phyloP scores from a whole-genome alignment of 2,113 vertebrate species.

The Tichodroma muraria region DNA sequence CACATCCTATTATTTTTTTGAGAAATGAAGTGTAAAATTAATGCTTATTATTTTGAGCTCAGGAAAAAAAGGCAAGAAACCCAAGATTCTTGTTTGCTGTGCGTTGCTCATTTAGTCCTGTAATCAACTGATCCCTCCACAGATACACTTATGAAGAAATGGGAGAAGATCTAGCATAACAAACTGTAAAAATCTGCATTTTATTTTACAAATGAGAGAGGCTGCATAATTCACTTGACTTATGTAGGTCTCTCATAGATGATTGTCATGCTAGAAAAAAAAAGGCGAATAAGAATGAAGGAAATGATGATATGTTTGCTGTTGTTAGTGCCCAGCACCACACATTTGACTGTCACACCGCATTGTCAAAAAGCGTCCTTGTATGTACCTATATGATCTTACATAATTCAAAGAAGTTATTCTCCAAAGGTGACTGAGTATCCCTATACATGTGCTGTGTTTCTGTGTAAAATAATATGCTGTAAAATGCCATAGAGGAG shows the following conservation, averaged over 20 bases:
- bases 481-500: not conserved
- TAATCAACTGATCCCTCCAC: not conserved
- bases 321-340: not conserved
- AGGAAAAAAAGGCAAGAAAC: not conserved
- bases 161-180: not conserved
- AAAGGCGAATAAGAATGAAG: not conserved
- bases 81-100: conserved; percentile 25
- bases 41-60: conserved; percentile 75
- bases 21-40: conserved; percentile 91
- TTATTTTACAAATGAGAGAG: conserved; percentile 62
- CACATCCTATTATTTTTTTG: conserved; percentile 83
- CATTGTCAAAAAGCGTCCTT: conserved; percentile 29
- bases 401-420: conserved; percentile 49
- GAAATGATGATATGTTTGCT: not conserved
- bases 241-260: conserved; percentile 40
- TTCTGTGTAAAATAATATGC: conserved; percentile 26
- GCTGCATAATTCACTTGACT: conserved; percentile 52
- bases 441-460: not conserved
- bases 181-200: conserved; percentile 56
- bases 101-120: conserved; percentile 12
- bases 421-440: conserved; percentile 43
- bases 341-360: not conserved
- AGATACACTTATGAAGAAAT: not conserved
- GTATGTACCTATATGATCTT: not conserved
- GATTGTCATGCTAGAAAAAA: conserved; percentile 8